Percentiles rank a stretch among this genome's conserved stretches.
These are phyloP conservation scores for Nesidiocoris tenuis DNA, from an alignment of 2,888 invertebrate species.

Conservation along the genomic window DNA sequence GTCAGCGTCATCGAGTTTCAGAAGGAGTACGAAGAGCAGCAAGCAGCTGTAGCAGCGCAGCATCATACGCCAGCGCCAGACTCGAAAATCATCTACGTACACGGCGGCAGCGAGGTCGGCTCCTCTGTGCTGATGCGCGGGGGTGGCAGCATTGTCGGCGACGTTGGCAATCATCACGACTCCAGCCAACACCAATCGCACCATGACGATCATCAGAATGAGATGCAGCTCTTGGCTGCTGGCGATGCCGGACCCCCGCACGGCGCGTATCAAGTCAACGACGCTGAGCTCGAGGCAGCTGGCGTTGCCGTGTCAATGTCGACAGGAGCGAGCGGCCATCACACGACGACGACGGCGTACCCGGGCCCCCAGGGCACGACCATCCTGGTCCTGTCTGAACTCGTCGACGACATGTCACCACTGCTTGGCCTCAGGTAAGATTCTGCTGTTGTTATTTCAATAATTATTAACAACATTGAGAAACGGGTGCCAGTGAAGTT, in stretches of 20 bases:
- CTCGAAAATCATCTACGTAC: constrained; percentile 51
- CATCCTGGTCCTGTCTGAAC: constrained; percentile 70
- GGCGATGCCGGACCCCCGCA: constrained; percentile 21
- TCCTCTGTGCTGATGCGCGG: neutral
- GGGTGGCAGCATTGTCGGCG: constrained; percentile 43
- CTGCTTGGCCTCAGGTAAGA: constrained; percentile 65
- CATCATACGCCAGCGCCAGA: constrained; percentile 42
- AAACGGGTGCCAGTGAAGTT: too few species aligned
- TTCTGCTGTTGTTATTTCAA: too few species aligned
- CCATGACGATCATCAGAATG: constrained; percentile 25
- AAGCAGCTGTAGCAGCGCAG: constrained; percentile 37
- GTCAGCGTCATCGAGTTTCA: constrained; percentile 64
- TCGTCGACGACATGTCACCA: constrained; percentile 70
- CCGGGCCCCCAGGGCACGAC: constrained; percentile 58
- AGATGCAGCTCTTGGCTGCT: constrained; percentile 29
- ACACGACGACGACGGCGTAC: constrained; percentile 49
- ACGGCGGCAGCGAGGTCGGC: constrained; percentile 37
- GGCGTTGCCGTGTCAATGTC: constrained; percentile 34
- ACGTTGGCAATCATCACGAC: neutral
- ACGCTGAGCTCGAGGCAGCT: constrained; percentile 21
- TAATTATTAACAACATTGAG: too few species aligned
- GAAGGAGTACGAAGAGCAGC: constrained; percentile 50
- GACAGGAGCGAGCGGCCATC: neutral
- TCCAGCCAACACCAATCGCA: constrained; percentile 3
- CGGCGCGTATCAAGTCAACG: constrained; percentile 31